Evolutionary conservation across 1,140 invertebrate species (phyloP), one percentile per base, ranked within the genome.

Genomic region (Heliconius melpomene): DNA sequence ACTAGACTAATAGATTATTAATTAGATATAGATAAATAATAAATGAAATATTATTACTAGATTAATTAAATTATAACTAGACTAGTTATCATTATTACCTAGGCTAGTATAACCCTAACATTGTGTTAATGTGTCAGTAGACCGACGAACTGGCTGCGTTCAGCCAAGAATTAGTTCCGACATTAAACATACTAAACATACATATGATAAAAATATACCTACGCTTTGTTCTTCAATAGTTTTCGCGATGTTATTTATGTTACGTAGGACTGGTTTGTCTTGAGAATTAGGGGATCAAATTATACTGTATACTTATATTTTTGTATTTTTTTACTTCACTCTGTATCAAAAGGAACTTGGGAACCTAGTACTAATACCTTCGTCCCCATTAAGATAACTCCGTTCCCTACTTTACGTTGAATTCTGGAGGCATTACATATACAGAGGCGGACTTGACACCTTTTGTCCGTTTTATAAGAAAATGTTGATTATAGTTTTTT

Each of bases 41-140:
- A 36, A 36, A 36, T 36, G 7, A 36, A 36, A 36, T 7, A 36
- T 36, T 36, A 36, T 36, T 36, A 36, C 32, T 36, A 36, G 32
- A 36, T 36, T 36, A 6, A 36, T 36, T 36, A 0, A 26, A 60
- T 23, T 8, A 26, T 66, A 29, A 66, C 40, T 46, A 46, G 3
- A 29, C 6, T 16, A 36, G 5, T 36, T 6, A 36, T 36, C 1
- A 36, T 36, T 36, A 36, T 36, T 36, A 36, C 6, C 32, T 36
- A 36, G 32, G 23, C 26, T 66, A 66, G 23, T 66, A 26, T 66
- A 66, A 66, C 60, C 60, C 57, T 57, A 70, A 71, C 38, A 57
- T 52, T 1, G 38, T 50, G 66, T 77, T 71, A 82, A 66, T 73
- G 73, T 82, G 81, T 72, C 81, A 82, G 75, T 82, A 38, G 81